Evolutionary conservation across 2,888 invertebrate species (phyloP), one percentile per base, ranked within the genome.

Genomic region (Branchipolynoe longqiensis): DNA sequence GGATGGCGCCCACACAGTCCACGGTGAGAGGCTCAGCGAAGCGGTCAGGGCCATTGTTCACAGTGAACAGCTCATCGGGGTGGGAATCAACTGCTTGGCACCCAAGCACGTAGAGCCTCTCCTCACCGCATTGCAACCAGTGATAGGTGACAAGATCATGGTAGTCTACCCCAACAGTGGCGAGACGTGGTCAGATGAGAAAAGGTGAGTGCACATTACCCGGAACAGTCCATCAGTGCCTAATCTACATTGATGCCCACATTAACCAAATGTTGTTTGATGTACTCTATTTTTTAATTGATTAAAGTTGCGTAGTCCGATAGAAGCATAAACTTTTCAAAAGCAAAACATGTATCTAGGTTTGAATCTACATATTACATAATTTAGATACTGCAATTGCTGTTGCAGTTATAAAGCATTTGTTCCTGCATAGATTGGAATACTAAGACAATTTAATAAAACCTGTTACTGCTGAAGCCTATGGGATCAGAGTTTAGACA

Each of bases 131-230:
- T 88, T 93, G n/a, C 85, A 89, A 40, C 59, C 86, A 2, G 69
- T 91, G n/a, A 59, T 88, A 22, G 82, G 88, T 94, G 94, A 64
- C 93, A 96, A 88, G 95, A 89, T 90, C 12, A 94, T 98, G 85
- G 96, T 98, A 85, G 97, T 97, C 38, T 98, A 98, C 94, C 98
- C 98, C 2, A 98, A 98, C 93, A 97, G 97, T 91, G 98, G 98
- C 83, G 97, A 88, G 54, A 41, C 18, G 22, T 88, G 88, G 88
- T 74, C 74, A 0, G n/a, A 48, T 14, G 85, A 88, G 18, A 85
- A 85, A 97, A 90, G 90, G 40, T 91, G 89, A 84, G 78, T 58
- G 22, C 1, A 8, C 48, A 48, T 48, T 48, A 12, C 48, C 8
- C 18, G 48, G 8, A 48, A 48, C 18, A 48, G 8, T 48, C 48